Evolutionary conservation across 2,888 invertebrate genomes (phyloP).

Genomic region (Liposcelis brunnea): DNA sequence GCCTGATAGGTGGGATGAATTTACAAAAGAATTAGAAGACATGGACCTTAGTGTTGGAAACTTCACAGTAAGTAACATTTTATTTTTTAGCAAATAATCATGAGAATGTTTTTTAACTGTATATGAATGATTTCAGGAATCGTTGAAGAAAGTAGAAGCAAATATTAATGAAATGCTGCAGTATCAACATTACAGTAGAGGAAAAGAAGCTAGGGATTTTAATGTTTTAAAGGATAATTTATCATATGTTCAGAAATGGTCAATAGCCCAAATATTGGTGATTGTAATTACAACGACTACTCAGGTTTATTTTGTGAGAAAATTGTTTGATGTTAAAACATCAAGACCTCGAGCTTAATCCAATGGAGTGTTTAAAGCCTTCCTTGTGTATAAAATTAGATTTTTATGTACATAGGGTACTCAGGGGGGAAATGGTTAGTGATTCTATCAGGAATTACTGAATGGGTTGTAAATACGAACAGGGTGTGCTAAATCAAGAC

Average conservation of each 20-base stretch:
- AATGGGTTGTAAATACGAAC: too few relatives aligned
- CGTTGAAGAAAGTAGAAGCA: conserved; percentile 59
- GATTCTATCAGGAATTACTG: too few relatives aligned
- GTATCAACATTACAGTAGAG: conserved; percentile 63
- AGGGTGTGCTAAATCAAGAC: too few relatives aligned
- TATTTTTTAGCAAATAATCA: conserved; percentile 4
- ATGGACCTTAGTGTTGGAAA: conserved; percentile 76
- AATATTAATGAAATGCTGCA: conserved; percentile 75
- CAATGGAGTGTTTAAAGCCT: background rate
- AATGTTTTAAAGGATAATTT: conserved; percentile 68
- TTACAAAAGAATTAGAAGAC: conserved; percentile 74
- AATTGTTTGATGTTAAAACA: conserved; percentile 63
- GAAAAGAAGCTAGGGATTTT: conserved; percentile 65
- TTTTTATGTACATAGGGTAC: too few relatives aligned
- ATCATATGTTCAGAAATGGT: conserved; percentile 76
- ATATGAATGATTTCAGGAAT: conserved; percentile 38
- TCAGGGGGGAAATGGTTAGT: too few relatives aligned
- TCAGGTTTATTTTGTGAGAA: conserved; percentile 77
- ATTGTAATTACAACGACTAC: conserved; percentile 59
- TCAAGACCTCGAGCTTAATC: conserved; percentile 15
- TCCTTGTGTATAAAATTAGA: too few relatives aligned
- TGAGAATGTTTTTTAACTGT: background rate
- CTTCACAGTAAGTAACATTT: conserved; percentile 53
- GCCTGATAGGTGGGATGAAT: conserved; percentile 86
- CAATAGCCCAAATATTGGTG: conserved; percentile 67